Percentiles rank a stretch among this genome's conserved stretches.
Conservation (phyloP, 1,140 invertebrate genomes). For the Anastatus disparis region DNA sequence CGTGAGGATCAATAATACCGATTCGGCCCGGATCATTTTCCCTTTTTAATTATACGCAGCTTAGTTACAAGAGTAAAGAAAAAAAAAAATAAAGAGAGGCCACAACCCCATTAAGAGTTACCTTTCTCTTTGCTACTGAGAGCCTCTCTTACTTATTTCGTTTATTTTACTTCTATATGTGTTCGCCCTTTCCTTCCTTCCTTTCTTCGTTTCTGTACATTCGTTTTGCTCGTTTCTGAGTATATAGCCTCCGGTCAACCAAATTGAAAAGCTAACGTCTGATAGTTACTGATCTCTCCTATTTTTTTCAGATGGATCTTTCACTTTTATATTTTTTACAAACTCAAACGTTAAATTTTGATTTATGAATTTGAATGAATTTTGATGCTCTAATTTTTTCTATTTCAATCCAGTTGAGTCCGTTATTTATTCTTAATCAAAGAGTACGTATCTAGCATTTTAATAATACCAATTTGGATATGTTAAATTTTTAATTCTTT, state of each 20-base stretch:
- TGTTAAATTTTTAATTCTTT: too few species aligned
- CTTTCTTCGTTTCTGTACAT: not conserved
- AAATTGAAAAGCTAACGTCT: slow-evolving; percentile 3
- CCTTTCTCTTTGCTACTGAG: slow-evolving; percentile 16
- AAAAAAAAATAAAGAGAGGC: too few species aligned
- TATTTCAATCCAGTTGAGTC: too few species aligned
- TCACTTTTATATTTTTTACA: too few species aligned
- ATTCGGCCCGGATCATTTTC: slow-evolving; percentile 54
- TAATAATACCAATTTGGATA: too few species aligned
- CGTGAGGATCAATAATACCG: slow-evolving; percentile 52
- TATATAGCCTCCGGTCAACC: not conserved
- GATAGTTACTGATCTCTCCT: not conserved
- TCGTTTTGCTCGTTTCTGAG: not conserved
- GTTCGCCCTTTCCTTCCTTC: not conserved
- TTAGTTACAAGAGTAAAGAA: too few species aligned
- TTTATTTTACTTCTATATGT: not conserved
- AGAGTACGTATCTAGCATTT: too few species aligned
- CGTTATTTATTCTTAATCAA: too few species aligned
- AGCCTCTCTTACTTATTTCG: not conserved
- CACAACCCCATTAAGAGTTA: slow-evolving; percentile 55
- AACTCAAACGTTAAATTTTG: too few species aligned
- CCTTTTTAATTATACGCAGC: slow-evolving; percentile 59
- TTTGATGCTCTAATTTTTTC: too few species aligned
- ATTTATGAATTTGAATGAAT: too few species aligned
- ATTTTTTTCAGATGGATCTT: too few species aligned